Percentiles rank a stretch among this genome's conserved stretches.
Conservation (phyloP, 2,797 vertebrate species). For the Limosa lapponica region DNA sequence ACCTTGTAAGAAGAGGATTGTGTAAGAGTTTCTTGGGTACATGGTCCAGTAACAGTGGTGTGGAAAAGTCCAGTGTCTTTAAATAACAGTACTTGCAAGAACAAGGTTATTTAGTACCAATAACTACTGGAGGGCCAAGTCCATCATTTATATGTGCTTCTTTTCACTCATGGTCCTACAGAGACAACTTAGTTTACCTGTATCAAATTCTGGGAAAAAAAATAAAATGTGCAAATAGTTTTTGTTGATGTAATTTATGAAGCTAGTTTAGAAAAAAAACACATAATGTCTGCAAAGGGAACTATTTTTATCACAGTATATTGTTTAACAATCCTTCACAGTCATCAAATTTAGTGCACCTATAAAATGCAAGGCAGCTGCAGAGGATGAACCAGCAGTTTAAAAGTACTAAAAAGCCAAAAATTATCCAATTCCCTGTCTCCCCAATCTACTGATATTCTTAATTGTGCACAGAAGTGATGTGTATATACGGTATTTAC, state of each 20-base stretch:
- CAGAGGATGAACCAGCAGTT: conserved; percentile 71
- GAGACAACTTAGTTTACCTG: neutral
- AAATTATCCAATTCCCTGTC: neutral
- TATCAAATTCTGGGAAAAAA: neutral
- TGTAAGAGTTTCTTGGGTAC: neutral
- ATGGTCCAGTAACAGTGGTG: neutral
- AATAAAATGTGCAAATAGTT: conserved; percentile 12
- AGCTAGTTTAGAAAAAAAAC: conserved; percentile 68
- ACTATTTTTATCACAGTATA: conserved; percentile 76
- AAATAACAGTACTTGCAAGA: neutral
- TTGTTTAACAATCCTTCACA: conserved; percentile 76
- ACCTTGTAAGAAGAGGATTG: neutral
- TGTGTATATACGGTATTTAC: neutral
- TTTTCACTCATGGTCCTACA: neutral
- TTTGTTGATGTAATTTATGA: conserved; percentile 70
- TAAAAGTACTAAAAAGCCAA: conserved; percentile 70
- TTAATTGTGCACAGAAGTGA: neutral
- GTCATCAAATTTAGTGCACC: conserved; percentile 75
- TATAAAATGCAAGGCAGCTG: conserved; percentile 74
- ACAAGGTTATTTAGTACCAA: neutral
- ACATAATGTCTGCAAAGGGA: conserved; percentile 75
- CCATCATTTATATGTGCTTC: neutral
- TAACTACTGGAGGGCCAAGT: neutral
- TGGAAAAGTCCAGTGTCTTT: neutral
- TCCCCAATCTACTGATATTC: neutral